Base-by-base conservation (phyloP, 2,888 invertebrate species). In the Orgyia antiqua region DNA sequence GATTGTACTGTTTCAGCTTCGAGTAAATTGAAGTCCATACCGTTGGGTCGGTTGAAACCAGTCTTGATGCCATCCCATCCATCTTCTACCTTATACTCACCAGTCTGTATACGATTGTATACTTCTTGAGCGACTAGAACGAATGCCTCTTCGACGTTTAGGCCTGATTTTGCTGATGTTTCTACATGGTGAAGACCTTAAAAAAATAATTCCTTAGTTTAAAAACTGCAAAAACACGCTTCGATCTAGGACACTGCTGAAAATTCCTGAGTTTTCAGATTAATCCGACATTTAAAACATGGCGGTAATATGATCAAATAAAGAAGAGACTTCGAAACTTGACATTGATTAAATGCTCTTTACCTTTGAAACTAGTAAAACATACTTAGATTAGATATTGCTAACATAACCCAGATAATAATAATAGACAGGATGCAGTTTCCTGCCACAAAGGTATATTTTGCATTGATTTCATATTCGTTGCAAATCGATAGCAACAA, bases 51-150 rank as follows among this genome's bases (percentile, higher is more conserved):
- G 48, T 93, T 91, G 76, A 94, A 95, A 13, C 98, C 98, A 17
- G 94, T 94, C 77, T 98, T 98, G 31, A 98, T 96, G 3, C 98
- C 98, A 63, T 98, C 98, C 97, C 98, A 98, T 8, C 97, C 98
- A 44, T 97, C 97, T 65, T 95, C 95, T 1, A 96, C 91, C 71
- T 94, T 94, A 67, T 98, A 96, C 82, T 97, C 96, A 9, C 97
- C 97, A 8, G 92, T 93, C 61, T 94, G 93, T 58, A 98, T 94
- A 68, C 95, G 90, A 61, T 94, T 93, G 74, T 94, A 95, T 2
- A 94, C 94, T 74, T 97, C 96, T 77, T 96, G 94, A 29, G 97
- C 96, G 10, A 98, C 93, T 48, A 92, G 90, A 35, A 92, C 91
- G 76, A 98, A 98, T 6, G 96, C 95, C 61, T 96, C 94, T 82